These are phyloP conservation scores for Paedocypris micromegethes DNA, from an alignment of 2,797 vertebrate species.

Conservation along the genomic window DNA sequence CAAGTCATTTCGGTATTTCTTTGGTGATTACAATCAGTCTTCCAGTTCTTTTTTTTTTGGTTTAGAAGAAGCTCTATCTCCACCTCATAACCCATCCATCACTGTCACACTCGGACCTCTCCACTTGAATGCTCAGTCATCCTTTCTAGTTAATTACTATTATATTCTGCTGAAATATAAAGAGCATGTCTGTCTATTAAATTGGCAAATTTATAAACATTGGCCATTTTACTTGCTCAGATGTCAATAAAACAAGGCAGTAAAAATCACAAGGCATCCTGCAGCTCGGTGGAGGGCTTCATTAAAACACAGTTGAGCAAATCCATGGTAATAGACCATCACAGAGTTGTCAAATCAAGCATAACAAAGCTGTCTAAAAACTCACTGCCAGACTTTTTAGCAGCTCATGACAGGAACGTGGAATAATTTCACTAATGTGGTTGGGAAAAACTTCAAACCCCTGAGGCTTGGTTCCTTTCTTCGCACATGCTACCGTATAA, in stretches of 20 bases:
- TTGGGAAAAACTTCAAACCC: constrained; percentile 1
- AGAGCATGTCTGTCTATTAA: constrained; percentile 1
- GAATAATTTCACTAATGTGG: constrained; percentile 14
- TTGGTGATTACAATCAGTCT: neutral
- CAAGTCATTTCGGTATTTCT: constrained; percentile 17
- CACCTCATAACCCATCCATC: constrained; percentile 54
- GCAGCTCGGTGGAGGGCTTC: constrained; percentile 45
- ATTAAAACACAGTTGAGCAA: constrained; percentile 55
- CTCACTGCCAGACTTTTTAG: constrained; percentile 19
- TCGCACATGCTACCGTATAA: too few relatives aligned
- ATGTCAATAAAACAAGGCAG: constrained; percentile 45
- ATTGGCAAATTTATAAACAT: neutral
- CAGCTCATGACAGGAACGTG: neutral
- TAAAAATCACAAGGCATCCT: constrained; percentile 33
- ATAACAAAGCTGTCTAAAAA: constrained; percentile 33
- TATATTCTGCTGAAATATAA: neutral
- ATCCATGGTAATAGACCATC: constrained; percentile 43
- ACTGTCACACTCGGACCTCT: constrained; percentile 46
- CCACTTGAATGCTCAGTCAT: neutral
- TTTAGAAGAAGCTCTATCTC: constrained; percentile 8
- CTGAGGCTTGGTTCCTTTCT: neutral
- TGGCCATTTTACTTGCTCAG: constrained; percentile 1
- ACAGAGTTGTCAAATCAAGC: constrained; percentile 41
- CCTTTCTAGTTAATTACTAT: constrained; percentile 2
- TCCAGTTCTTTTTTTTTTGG: neutral